phyloP scores from a whole-genome alignment of 2,797 vertebrate species.

The Protosalanx chinensis region DNA sequence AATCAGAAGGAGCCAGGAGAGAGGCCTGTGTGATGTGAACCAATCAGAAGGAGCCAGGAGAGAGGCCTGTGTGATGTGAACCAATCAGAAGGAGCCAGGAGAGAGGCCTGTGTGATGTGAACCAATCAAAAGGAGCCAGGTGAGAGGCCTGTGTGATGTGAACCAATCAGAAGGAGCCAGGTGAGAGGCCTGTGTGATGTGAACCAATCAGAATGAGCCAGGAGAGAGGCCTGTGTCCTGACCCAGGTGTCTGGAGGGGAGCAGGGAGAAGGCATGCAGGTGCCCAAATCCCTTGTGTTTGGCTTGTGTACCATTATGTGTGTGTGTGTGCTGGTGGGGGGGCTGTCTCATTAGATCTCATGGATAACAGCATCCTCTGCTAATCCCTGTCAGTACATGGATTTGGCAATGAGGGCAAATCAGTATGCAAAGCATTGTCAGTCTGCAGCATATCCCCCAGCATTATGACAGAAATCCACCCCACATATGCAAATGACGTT shows the following conservation, averaged over 20 bases:
- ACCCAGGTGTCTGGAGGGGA: no score
- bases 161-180: conserved; percentile 45
- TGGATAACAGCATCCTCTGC: conserved; percentile 29
- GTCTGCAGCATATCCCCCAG: background rate
- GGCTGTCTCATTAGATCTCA: conserved; percentile 11
- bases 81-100: conserved; percentile 41
- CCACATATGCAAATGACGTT: conserved; percentile 61
- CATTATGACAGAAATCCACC: conserved; percentile 49
- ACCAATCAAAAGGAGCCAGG: conserved; percentile 43
- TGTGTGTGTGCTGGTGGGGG: background rate
- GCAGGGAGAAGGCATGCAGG: no score
- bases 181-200: conserved; percentile 24
- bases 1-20: conserved; percentile 36
- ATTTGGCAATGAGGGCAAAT: conserved; percentile 8
- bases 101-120: conserved; percentile 27
- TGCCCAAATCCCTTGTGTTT: no score
- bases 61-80: conserved; percentile 31
- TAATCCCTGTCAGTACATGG: conserved; percentile 60
- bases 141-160: conserved; percentile 22
- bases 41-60: conserved; percentile 38
- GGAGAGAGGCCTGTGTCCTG: conserved; percentile 3
- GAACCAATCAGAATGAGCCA: conserved; percentile 45
- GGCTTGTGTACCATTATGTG: no score
- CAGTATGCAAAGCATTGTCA: background rate
- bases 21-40: conserved; percentile 36